These are phyloP conservation scores for Anas capensis DNA, from an alignment of 2,797 vertebrate species.

Conservation along the genomic window DNA sequence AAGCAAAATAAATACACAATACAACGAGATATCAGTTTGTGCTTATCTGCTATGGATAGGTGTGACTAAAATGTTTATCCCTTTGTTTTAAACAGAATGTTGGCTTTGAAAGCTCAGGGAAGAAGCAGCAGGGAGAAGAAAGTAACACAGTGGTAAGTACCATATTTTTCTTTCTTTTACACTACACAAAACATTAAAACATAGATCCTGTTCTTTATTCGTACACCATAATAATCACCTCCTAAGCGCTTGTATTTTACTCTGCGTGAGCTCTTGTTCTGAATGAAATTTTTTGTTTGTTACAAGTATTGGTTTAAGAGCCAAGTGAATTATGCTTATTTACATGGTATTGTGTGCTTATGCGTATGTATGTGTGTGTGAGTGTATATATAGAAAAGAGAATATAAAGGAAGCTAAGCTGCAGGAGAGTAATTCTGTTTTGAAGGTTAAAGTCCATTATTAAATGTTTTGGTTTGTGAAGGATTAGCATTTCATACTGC, in stretches of 20 bases:
- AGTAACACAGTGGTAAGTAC: slow-evolving; percentile 80
- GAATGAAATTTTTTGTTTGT: not conserved
- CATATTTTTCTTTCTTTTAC: slow-evolving; percentile 14
- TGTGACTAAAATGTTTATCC: slow-evolving; percentile 41
- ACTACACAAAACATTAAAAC: not conserved
- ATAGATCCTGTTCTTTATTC: not conserved
- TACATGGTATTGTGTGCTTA: not conserved
- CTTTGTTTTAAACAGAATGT: slow-evolving; percentile 80
- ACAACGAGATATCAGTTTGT: not conserved
- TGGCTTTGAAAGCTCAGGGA: slow-evolving; percentile 82
- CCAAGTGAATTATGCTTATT: not conserved
- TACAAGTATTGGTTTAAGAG: not conserved
- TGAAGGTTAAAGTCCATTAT: not conserved
- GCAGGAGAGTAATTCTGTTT: not conserved
- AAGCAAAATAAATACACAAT: not conserved
- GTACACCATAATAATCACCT: not conserved
- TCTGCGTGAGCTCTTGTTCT: not conserved
- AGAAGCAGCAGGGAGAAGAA: slow-evolving; percentile 81
- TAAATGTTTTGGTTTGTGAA: not conserved
- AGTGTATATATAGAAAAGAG: not conserved
- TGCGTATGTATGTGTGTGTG: not conserved
- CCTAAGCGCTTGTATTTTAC: not conserved
- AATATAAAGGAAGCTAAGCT: not conserved
- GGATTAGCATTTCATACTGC: not conserved
- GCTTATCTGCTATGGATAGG: not conserved